Evolutionary conservation across 2,797 vertebrate genomes (phyloP).

Genomic region (Eleutherodactylus coqui): DNA sequence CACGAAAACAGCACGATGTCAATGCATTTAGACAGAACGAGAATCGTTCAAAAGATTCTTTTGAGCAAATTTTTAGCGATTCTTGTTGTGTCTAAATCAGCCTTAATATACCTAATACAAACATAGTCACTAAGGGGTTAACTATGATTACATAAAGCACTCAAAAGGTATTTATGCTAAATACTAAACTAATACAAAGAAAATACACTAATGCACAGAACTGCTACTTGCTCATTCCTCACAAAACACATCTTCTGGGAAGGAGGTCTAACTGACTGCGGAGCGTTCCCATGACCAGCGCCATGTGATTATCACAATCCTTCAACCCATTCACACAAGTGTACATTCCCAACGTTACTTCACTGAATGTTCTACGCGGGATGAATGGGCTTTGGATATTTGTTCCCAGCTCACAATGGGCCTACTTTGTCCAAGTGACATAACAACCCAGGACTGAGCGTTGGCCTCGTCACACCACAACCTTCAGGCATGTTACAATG

Average conservation of each 20-base stretch:
- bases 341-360: neutral
- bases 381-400: neutral
- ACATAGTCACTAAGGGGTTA: too few relatives aligned
- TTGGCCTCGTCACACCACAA: neutral
- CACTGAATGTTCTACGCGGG: neutral
- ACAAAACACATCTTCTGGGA: neutral
- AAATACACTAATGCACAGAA: too few relatives aligned
- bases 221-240: neutral
- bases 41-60: too few relatives aligned
- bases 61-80: too few relatives aligned
- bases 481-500: neutral
- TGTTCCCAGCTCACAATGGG: slow-evolving; percentile 5
- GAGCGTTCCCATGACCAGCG: slow-evolving; percentile 23
- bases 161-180: too few relatives aligned
- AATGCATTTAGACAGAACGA: too few relatives aligned
- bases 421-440: neutral
- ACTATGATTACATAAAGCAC: too few relatives aligned
- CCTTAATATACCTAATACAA: too few relatives aligned
- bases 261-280: neutral
- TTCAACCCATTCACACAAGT: slow-evolving; percentile 23
- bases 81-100: too few relatives aligned
- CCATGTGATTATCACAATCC: slow-evolving; percentile 45
- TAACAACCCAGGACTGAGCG: neutral
- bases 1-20: too few relatives aligned
- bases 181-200: neutral